phyloP scores from a whole-genome alignment of 2,113 vertebrate genomes.

The Gadus chalcogrammus region DNA sequence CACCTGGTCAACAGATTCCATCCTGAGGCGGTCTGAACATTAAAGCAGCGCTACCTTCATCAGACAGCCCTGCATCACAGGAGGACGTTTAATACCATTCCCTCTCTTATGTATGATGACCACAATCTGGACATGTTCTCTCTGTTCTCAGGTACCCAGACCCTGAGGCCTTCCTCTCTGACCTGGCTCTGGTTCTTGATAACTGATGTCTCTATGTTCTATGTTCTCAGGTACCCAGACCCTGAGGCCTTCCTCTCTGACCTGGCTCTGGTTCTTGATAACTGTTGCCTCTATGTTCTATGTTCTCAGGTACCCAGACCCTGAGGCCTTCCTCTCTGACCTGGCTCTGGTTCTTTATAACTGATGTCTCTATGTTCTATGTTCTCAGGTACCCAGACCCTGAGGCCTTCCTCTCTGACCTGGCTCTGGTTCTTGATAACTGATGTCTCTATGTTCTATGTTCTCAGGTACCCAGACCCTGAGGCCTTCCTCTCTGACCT shows the following conservation, averaged over 20 bases:
- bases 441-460: no score
- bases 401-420: no score
- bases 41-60: no score
- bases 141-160: conserved; percentile 76
- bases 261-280: conserved; percentile 89
- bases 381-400: no score
- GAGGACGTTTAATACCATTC: background rate
- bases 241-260: conserved; percentile 86
- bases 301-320: conserved; percentile 77
- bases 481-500: conserved; percentile 86
- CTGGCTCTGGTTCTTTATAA: conserved; percentile 91
- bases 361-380: no score
- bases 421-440: no score
- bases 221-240: conserved; percentile 76
- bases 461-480: conserved; percentile 79
- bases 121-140: background rate
- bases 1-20: no score
- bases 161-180: conserved; percentile 83
- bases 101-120: no score
- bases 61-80: no score
- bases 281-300: conserved; percentile 61
- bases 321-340: conserved; percentile 85
- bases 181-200: conserved; percentile 89
- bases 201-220: conserved; percentile 68
- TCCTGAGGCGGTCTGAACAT: no score